These are phyloP conservation scores for Sebastes aleutianus DNA, from an alignment of 2,797 vertebrate species.

Conservation along the genomic window DNA sequence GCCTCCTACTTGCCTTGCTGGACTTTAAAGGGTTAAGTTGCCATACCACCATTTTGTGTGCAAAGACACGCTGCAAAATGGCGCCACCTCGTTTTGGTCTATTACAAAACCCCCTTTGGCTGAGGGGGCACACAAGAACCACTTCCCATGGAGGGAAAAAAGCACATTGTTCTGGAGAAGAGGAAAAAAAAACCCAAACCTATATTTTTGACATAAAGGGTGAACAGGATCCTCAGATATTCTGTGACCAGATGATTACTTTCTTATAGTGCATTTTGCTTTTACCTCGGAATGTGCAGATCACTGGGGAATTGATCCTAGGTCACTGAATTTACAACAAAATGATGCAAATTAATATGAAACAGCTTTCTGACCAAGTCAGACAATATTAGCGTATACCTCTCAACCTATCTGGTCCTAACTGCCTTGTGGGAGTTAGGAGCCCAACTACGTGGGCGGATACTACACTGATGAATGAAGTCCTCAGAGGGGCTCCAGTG, in stretches of 20 bases:
- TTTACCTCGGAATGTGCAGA: neutral
- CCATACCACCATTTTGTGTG: slow-evolving; percentile 70
- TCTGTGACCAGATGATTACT: neutral
- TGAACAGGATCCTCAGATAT: neutral
- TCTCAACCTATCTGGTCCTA: neutral
- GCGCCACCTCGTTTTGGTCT: slow-evolving; percentile 37
- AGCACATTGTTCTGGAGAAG: neutral
- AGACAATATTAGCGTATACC: neutral
- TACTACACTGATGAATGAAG: neutral
- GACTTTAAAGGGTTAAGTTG: slow-evolving; percentile 68
- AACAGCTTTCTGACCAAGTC: neutral
- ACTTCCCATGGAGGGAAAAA: neutral
- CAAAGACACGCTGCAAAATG: slow-evolving; percentile 64
- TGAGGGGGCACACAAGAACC: slow-evolving; percentile 5
- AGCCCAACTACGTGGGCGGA: neutral
- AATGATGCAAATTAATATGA: neutral
- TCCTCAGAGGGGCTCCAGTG: slow-evolving; percentile 1
- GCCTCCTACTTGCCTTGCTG: slow-evolving; percentile 3
- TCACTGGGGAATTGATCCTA: neutral
- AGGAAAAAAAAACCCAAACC: neutral
- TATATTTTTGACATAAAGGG: neutral
- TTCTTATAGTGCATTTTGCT: neutral
- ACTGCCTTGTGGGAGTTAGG: neutral
- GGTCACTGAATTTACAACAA: neutral
- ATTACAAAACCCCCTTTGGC: neutral